A percentile compares a stretch with the other conserved stretches of the same genome.
Evolutionary conservation across 2,113 vertebrate genomes (phyloP).

Genomic region (Menura novaehollandiae): DNA sequence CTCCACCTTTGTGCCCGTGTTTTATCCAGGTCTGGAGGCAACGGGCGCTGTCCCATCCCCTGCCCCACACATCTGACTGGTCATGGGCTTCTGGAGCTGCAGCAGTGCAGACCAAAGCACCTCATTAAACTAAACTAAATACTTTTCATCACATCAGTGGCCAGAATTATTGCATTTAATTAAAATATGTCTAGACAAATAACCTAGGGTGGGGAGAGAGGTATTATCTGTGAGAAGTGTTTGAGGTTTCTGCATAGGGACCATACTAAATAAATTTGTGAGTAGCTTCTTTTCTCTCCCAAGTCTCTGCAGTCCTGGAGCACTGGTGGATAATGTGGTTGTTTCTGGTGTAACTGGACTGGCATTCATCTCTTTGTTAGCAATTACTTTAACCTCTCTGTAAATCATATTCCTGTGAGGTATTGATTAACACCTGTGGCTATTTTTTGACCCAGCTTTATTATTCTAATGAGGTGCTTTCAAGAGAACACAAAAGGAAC

Average conservation of each 20-base stretch:
- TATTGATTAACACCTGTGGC: not conserved
- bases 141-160: conserved; percentile 13
- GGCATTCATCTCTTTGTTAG: not conserved
- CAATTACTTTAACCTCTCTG: not conserved
- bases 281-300: not conserved
- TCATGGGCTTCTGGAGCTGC: not conserved
- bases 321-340: not conserved
- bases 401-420: not conserved
- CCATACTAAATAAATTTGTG: not conserved
- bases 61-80: fast-evolving
- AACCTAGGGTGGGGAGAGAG: not conserved
- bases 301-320: not conserved
- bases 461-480: not conserved
- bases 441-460: not conserved
- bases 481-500: not conserved
- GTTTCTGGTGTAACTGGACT: not conserved
- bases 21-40: not conserved
- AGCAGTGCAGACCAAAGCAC: not conserved
- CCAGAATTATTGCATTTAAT: not conserved
- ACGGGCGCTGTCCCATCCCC: fast-evolving
- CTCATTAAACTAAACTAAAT: not conserved
- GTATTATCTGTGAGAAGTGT: not conserved
- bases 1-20: not conserved
- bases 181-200: conserved; percentile 54
- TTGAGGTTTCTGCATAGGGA: conserved; percentile 14